A percentile compares a stretch with the other conserved stretches of the same genome.
These are phyloP conservation scores for Allobates femoralis DNA, from an alignment of 2,797 vertebrate species.

Conservation along the genomic window DNA sequence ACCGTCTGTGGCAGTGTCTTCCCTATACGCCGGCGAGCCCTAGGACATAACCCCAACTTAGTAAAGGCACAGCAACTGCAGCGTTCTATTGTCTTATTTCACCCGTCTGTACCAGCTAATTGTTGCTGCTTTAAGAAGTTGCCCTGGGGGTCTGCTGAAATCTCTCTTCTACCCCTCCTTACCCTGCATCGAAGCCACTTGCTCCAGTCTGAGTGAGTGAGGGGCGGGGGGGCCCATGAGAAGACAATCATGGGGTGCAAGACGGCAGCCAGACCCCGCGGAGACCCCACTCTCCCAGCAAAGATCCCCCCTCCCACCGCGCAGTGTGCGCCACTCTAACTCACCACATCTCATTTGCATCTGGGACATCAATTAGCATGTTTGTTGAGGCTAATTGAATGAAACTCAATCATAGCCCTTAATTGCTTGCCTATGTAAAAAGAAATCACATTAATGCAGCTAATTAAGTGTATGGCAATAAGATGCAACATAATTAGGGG, in stretches of 20 bases:
- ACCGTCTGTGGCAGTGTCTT: not conserved
- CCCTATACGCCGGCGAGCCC: not conserved
- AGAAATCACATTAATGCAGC: conserved; percentile 97
- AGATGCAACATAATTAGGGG: conserved; percentile 87
- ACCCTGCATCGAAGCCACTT: conserved; percentile 33
- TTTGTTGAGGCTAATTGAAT: conserved; percentile 99
- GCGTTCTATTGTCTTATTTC: conserved; percentile 18
- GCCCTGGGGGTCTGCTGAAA: conserved; percentile 51
- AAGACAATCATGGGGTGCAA: conserved; percentile 56
- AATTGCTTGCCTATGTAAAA: conserved; percentile 97
- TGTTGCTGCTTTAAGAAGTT: conserved; percentile 60
- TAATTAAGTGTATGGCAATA: conserved; percentile 95
- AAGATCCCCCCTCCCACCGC: conserved; percentile 59
- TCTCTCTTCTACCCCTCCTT: conserved; percentile 34
- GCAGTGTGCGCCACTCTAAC: conserved; percentile 68
- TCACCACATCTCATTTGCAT: conserved; percentile 88
- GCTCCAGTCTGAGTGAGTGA: conserved; percentile 42
- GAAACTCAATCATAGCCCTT: conserved; percentile 97
- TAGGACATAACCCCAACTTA: conserved; percentile 20
- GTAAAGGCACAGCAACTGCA: conserved; percentile 32
- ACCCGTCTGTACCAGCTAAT: conserved; percentile 48
- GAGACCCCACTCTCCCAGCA: conserved; percentile 60
- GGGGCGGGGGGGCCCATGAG: conserved; percentile 63
- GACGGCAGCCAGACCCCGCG: conserved; percentile 57
- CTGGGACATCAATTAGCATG: conserved; percentile 93